A percentile compares a stretch with the other conserved stretches of the same genome.
Conservation (phyloP, 1,140 invertebrate species). For the Lepidotrigona ventralis region DNA sequence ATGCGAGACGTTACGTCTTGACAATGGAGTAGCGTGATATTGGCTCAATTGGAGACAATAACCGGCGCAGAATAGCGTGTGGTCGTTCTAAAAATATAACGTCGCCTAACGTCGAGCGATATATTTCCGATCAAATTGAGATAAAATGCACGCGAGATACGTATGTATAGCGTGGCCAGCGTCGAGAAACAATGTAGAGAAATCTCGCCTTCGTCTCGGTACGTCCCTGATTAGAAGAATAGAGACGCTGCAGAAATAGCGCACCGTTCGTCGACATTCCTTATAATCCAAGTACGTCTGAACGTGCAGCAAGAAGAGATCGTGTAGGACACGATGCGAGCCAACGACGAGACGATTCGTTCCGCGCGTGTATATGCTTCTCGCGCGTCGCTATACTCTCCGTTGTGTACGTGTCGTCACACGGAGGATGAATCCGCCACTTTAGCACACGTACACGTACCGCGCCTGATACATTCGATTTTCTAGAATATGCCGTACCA, state of each 20-base stretch:
- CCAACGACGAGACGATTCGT: slow-evolving; percentile 1
- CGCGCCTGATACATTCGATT: slow-evolving; percentile 8
- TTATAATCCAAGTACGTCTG: slow-evolving; percentile 39
- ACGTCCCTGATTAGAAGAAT: slow-evolving; percentile 39
- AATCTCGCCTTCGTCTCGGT: slow-evolving; percentile 5
- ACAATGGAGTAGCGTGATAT: background rate
- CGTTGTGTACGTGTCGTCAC: background rate
- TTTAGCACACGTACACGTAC: background rate
- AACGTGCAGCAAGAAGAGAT: slow-evolving; percentile 1
- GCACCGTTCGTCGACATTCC: slow-evolving; percentile 43
- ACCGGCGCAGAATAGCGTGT: slow-evolving; percentile 24
- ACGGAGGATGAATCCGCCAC: background rate
- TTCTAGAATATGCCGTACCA: slow-evolving; percentile 40
- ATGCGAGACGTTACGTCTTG: background rate
- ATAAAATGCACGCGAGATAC: slow-evolving; percentile 1
- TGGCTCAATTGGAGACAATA: slow-evolving; percentile 31
- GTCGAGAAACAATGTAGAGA: background rate
- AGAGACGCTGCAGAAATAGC: slow-evolving; percentile 47
- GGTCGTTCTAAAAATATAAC: slow-evolving; percentile 33
- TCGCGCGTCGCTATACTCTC: background rate
- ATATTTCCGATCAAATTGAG: slow-evolving; percentile 1
- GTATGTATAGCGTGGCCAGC: background rate
- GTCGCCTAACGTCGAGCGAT: slow-evolving; percentile 11
- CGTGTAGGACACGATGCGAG: background rate
- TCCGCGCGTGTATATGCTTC: slow-evolving; percentile 11